Evolutionary conservation across 1,140 invertebrate species (phyloP).

Genomic region (Drosophila erecta): DNA sequence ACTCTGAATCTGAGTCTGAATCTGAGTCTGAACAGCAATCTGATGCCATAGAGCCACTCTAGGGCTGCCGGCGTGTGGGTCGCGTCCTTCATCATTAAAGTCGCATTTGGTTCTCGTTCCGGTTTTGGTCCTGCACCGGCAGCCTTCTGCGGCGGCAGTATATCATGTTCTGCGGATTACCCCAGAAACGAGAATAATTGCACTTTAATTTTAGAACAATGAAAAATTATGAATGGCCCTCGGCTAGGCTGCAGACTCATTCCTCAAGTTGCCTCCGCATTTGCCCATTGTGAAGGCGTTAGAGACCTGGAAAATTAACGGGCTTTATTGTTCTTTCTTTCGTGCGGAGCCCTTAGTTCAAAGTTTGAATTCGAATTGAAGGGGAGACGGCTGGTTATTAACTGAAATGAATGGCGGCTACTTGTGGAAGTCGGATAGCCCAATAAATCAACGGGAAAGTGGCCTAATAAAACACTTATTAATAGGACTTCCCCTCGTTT

Average conservation of each 20-base stretch:
- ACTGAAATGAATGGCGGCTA: slow-evolving; percentile 35
- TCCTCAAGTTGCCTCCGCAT: slow-evolving; percentile 3
- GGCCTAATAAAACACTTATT: background rate
- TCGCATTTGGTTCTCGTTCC: slow-evolving; percentile 51
- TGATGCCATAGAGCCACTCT: slow-evolving; percentile 24
- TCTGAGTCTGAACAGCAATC: background rate
- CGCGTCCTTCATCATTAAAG: slow-evolving; percentile 71
- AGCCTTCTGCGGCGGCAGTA: slow-evolving; percentile 39
- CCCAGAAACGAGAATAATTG: slow-evolving; percentile 70
- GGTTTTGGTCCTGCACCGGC: slow-evolving; percentile 7
- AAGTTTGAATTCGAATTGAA: slow-evolving; percentile 27
- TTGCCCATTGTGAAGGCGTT: slow-evolving; percentile 7
- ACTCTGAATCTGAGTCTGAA: background rate
- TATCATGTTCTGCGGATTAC: slow-evolving; percentile 73
- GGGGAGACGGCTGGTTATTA: slow-evolving; percentile 18
- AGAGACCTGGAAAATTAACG: slow-evolving; percentile 23
- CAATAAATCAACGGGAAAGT: too few species aligned
- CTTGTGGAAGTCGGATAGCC: background rate
- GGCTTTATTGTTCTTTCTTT: slow-evolving; percentile 3
- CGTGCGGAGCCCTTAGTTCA: background rate
- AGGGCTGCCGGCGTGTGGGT: slow-evolving; percentile 55
- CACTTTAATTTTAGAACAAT: slow-evolving; percentile 73
- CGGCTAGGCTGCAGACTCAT: slow-evolving; percentile 35
- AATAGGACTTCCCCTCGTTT: background rate
- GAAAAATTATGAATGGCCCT: slow-evolving; percentile 71